phyloP scores from a whole-genome alignment of 2,888 invertebrate species.

The Sphecodes monilicornis region DNA sequence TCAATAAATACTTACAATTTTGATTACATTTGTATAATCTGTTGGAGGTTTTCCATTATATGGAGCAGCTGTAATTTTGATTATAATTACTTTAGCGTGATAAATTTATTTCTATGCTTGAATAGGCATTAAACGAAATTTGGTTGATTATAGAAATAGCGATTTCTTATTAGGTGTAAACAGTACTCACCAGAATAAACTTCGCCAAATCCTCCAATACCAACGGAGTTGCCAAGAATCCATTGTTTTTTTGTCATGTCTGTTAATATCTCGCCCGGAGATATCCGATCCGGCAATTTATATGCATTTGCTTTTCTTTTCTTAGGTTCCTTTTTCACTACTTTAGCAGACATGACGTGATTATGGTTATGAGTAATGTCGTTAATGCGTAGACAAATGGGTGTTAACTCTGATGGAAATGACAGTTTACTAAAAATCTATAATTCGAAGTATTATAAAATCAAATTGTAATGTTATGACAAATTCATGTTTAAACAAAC shows the following conservation, averaged over 20 bases:
- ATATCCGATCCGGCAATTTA: slow-evolving; percentile 90
- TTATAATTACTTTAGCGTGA: slow-evolving; percentile 4
- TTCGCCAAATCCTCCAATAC: slow-evolving; percentile 97
- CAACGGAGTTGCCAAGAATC: slow-evolving; percentile 94
- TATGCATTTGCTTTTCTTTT: slow-evolving; percentile 85
- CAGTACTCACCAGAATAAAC: slow-evolving; percentile 91
- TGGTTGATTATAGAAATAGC: neutral
- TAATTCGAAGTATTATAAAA: neutral
- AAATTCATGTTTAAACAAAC: slow-evolving; percentile 25
- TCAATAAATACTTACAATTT: slow-evolving; percentile 89
- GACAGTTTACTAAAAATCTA: neutral
- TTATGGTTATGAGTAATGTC: slow-evolving; percentile 48
- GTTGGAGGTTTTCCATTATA: slow-evolving; percentile 85
- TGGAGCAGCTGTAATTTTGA: slow-evolving; percentile 83
- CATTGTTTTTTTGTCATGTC: slow-evolving; percentile 93
- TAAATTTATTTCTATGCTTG: neutral
- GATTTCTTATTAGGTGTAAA: neutral
- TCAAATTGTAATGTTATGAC: slow-evolving; percentile 18
- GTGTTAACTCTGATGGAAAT: neutral
- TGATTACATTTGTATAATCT: slow-evolving; percentile 89
- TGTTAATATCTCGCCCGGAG: slow-evolving; percentile 90
- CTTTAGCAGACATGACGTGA: slow-evolving; percentile 76
- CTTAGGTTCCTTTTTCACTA: slow-evolving; percentile 72
- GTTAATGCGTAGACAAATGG: neutral
- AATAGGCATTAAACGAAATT: neutral